A percentile compares a stretch with the other conserved stretches of the same genome.
These are phyloP conservation scores for Lonchura striata DNA, from an alignment of 2,113 vertebrate genomes.

Conservation along the genomic window DNA sequence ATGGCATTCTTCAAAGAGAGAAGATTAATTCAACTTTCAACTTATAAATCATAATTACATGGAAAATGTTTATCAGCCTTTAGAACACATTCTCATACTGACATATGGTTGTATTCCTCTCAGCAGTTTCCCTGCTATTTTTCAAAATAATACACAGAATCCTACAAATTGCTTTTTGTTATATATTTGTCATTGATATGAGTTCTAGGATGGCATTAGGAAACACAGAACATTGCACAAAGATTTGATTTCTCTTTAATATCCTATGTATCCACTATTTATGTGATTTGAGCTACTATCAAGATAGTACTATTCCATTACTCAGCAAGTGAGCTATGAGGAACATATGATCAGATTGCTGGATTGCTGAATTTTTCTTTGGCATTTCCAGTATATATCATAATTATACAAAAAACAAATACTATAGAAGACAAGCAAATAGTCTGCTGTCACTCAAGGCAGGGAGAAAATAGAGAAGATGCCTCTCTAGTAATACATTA, in stretches of 20 bases:
- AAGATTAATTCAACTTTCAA: background rate
- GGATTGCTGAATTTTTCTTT: background rate
- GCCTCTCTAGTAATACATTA: background rate
- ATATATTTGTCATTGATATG: background rate
- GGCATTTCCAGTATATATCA: background rate
- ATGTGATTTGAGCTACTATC: background rate
- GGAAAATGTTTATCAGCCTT: background rate
- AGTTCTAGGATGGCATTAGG: background rate
- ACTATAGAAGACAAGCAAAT: background rate
- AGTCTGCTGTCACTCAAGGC: background rate
- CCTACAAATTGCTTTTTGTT: background rate
- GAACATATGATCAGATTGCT: background rate
- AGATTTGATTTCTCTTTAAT: background rate
- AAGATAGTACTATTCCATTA: background rate
- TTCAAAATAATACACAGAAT: background rate
- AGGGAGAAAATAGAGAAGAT: background rate
- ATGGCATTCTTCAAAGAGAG: background rate
- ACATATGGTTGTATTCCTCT: background rate
- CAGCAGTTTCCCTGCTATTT: background rate
- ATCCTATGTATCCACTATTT: background rate
- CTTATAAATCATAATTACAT: background rate
- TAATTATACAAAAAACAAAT: background rate
- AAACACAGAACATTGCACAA: background rate
- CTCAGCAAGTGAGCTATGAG: background rate
- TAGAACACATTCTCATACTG: background rate